Conservation (phyloP, 2,888 invertebrate species). For the Apodemia duryi region DNA sequence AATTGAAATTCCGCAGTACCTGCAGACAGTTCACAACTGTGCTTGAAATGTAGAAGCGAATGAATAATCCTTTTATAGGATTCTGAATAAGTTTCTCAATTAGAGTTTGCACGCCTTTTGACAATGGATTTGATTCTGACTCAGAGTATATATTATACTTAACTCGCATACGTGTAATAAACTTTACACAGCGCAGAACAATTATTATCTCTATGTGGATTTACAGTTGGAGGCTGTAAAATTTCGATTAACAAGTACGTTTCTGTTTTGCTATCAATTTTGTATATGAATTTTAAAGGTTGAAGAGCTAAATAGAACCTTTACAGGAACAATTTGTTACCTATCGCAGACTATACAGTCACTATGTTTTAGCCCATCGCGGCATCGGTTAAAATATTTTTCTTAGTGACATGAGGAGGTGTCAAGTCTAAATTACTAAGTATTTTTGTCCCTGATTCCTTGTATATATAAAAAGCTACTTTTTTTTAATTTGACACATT, state of each 20-base stretch:
- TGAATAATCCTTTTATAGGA: conserved; percentile 2
- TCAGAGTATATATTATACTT: background rate
- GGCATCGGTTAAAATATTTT: background rate
- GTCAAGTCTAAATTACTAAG: background rate
- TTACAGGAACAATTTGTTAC: background rate
- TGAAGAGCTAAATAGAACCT: no score
- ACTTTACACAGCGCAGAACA: no score
- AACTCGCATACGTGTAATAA: no score
- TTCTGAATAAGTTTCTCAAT: conserved; percentile 6
- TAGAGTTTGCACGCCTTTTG: background rate
- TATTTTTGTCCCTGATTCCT: background rate
- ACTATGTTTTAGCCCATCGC: no score
- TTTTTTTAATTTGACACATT: no score
- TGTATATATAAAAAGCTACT: no score
- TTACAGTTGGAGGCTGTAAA: no score
- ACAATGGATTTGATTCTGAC: background rate
- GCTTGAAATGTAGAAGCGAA: background rate
- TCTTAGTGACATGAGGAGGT: background rate
- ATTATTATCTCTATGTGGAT: no score
- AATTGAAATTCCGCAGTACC: conserved; percentile 8
- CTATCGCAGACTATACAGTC: background rate
- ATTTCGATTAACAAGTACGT: no score
- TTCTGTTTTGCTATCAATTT: no score
- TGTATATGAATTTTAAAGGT: no score
- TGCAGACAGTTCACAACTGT: background rate